A percentile compares a stretch with the other conserved stretches of the same genome.
Conservation (phyloP, 1,140 invertebrate species). For the Nephotettix cincticeps region DNA sequence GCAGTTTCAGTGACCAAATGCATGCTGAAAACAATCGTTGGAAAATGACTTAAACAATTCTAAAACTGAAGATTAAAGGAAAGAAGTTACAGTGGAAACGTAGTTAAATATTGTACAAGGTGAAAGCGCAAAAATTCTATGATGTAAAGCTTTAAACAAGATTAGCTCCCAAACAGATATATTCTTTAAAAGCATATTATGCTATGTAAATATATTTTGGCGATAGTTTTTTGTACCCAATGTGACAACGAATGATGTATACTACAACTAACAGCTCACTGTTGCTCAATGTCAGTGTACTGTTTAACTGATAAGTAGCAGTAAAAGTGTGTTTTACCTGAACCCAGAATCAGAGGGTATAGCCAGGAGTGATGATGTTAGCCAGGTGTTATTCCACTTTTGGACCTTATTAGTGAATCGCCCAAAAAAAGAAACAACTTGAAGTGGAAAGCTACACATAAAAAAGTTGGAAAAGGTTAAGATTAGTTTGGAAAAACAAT, state of each 20-base stretch:
- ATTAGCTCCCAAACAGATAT: not conserved
- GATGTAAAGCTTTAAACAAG: not conserved
- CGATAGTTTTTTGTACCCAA: not conserved
- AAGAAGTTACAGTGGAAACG: not conserved
- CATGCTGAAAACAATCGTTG: not conserved
- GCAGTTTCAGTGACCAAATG: not conserved
- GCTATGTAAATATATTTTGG: not conserved
- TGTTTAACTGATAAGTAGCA: not conserved
- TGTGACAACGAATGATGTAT: not conserved
- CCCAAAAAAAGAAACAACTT: too few relatives aligned
- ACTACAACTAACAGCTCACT: not conserved
- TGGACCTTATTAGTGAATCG: too few relatives aligned
- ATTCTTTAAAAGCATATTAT: not conserved
- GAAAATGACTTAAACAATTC: not conserved
- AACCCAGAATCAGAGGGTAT: not conserved
- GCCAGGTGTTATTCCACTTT: not conserved
- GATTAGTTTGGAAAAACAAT: too few relatives aligned
- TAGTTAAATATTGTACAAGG: not conserved
- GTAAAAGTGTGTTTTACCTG: not conserved
- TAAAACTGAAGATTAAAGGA: not conserved
- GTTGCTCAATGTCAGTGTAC: not conserved
- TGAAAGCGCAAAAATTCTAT: not conserved
- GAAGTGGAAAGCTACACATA: too few relatives aligned
- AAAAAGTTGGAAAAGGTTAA: too few relatives aligned
- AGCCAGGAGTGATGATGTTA: not conserved